Percentiles rank a stretch among this genome's conserved stretches.
Conservation (phyloP, 2,888 invertebrate genomes). For the Dermolepida albohirtum region DNA sequence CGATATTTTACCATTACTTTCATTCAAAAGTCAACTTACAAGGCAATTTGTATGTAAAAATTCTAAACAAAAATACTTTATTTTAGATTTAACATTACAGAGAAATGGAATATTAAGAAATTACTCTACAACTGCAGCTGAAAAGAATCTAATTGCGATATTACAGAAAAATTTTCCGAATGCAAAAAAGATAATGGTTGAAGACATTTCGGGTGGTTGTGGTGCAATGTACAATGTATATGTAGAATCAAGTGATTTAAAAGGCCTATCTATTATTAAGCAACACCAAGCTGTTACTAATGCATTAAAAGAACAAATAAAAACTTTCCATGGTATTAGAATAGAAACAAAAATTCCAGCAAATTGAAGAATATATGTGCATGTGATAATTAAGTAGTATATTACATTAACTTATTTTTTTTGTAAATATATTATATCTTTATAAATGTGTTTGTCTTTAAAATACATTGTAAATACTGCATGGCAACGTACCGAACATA, state of each 20-base stretch:
- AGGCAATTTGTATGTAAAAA: no score
- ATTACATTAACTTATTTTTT: background rate
- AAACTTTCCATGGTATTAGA: constrained; percentile 85
- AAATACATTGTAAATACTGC: background rate
- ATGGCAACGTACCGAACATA: no score
- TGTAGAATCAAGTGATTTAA: constrained; percentile 77
- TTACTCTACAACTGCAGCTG: constrained; percentile 6
- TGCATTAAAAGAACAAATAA: constrained; percentile 80
- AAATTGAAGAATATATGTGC: constrained; percentile 24
- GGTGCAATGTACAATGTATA: constrained; percentile 84
- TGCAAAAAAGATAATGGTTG: constrained; percentile 74
- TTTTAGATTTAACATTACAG: no score
- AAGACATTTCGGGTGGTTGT: constrained; percentile 83
- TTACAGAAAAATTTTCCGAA: constrained; percentile 69
- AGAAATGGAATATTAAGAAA: background rate
- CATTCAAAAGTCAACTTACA: no score
- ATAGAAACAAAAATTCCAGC: constrained; percentile 73
- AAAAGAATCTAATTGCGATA: constrained; percentile 62
- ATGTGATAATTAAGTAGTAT: background rate
- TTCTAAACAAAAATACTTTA: no score
- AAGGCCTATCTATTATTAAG: constrained; percentile 76
- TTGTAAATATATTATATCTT: background rate
- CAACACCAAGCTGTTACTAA: constrained; percentile 81
- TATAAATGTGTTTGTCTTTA: background rate
- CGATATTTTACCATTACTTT: no score